Percentiles rank a stretch among this genome's conserved stretches.
Evolutionary conservation across 1,140 invertebrate genomes (phyloP).

Genomic region (Muscidifurax raptorellus): DNA sequence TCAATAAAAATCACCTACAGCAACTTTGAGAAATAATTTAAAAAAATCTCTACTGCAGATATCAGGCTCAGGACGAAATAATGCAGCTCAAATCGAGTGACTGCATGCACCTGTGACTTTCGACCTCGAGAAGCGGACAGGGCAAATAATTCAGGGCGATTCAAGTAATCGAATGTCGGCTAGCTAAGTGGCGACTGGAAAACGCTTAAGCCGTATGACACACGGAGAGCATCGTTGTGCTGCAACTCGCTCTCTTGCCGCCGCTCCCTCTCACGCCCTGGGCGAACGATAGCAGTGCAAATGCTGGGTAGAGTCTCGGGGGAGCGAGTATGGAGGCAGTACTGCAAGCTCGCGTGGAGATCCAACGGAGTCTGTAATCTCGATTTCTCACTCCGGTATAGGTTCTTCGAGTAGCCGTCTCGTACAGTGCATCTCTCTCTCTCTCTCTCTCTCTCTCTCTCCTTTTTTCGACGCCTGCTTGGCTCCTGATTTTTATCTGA

Average conservation of each 20-base stretch:
- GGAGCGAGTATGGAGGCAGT: neutral
- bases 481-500: neutral
- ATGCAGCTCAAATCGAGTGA: neutral
- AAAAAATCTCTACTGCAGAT: too few relatives aligned
- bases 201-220: neutral
- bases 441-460: neutral
- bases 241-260: neutral
- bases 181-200: neutral
- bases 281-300: neutral
- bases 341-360: neutral
- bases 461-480: conserved; percentile 4
- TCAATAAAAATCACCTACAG: too few relatives aligned
- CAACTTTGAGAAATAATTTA: too few relatives aligned
- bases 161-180: neutral
- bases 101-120: neutral
- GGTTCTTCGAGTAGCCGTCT: neutral
- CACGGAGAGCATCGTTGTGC: neutral
- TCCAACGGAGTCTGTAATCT: neutral
- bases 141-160: neutral
- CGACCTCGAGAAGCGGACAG: neutral
- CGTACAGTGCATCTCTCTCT: neutral
- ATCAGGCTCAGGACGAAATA: neutral
- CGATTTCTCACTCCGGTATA: conserved; percentile 10
- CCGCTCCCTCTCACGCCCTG: neutral
- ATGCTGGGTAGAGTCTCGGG: neutral